Evolutionary conservation across 1,140 invertebrate genomes (phyloP).

Genomic region (Goniozus legneri): DNA sequence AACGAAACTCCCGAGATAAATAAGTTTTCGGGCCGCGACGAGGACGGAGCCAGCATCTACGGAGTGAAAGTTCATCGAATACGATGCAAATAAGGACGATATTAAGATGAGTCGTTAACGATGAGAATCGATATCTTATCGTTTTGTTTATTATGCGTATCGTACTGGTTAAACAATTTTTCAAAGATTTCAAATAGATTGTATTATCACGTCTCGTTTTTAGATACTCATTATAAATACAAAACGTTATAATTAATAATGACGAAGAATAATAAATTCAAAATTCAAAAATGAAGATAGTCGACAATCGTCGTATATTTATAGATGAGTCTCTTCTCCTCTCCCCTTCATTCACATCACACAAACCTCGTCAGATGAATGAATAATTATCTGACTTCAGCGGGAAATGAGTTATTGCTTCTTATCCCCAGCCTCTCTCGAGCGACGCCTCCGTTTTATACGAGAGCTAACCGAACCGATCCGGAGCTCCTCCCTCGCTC

Average conservation of each 20-base stretch:
- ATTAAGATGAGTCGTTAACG: constrained; percentile 15
- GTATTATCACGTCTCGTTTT: constrained; percentile 21
- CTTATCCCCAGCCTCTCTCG: too few relatives aligned
- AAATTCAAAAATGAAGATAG: constrained; percentile 3
- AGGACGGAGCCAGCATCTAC: constrained; percentile 13
- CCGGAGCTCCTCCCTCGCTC: constrained; percentile 24
- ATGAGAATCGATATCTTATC: too few relatives aligned
- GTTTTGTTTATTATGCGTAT: too few relatives aligned
- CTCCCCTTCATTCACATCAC: constrained; percentile 3
- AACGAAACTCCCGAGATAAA: too few relatives aligned
- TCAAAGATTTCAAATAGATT: too few relatives aligned
- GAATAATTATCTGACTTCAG: constrained; percentile 39
- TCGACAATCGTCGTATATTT: constrained; percentile 10
- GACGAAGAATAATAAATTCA: too few relatives aligned
- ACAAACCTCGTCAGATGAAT: constrained; percentile 29
- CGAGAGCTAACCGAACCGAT: constrained; percentile 37
- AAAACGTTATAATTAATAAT: too few relatives aligned
- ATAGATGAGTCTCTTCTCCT: constrained; percentile 15
- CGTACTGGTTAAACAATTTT: too few relatives aligned
- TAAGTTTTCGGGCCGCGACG: too few relatives aligned
- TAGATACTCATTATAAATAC: too few relatives aligned
- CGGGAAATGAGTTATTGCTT: constrained; percentile 36
- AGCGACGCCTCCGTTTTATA: constrained; percentile 44
- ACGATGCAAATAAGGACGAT: constrained; percentile 30
- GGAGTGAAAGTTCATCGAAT: constrained; percentile 24